Base-by-base conservation (phyloP, 2,888 invertebrate species). In the Hemithea aestivaria region DNA sequence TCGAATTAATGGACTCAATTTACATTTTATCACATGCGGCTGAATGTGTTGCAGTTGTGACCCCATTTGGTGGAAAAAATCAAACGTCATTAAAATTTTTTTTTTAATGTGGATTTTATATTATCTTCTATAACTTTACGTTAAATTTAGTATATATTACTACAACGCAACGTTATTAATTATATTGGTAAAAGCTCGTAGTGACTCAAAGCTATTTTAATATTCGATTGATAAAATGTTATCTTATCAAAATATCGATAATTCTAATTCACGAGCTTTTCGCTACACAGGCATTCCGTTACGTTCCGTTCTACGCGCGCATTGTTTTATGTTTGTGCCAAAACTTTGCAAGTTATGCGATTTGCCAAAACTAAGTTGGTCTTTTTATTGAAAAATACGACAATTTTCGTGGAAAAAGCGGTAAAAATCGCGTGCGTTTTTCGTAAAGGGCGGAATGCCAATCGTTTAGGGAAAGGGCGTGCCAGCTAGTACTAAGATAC, bases 371-470 rank as follows among this genome's bases (percentile, higher is more conserved):
- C 1, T 16, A n/a, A 16, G 7, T 16, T 5, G 12, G 27, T 12
- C 11, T 3, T 11, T 2, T 20, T 26, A 27, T 29, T 24, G 24
- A n/a, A 9, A 20, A 35, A 12, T 12, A 5, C 16, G 23, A 41
- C 49, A 41, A 20, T 30, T 48, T 33, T 34, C 35, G 28, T 39
- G 42, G 40, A 45, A 25, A 41, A 40, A 20, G 28, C 25, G 25
- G 32, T 51, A 47, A 48, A 51, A 33, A 8, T 59, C 25, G 59
- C 62, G 58, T 61, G 59, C 40, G 33, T 7, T 10, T 33, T 11
- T 35, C 37, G 53, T 56, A 56, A 51, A 52, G 37, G 39, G 34
- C 10, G 20, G n/a, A n/a, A n/a, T n/a, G 33, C 37, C 28, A 20
- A 20, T 27, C 11, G n/a, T 10, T 32, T 16, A 7, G 31, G 8